Percentiles rank a stretch among this genome's conserved stretches.
These are phyloP conservation scores for Arrhamphus sclerolepis DNA, from an alignment of 2,797 vertebrate genomes.

Conservation along the genomic window DNA sequence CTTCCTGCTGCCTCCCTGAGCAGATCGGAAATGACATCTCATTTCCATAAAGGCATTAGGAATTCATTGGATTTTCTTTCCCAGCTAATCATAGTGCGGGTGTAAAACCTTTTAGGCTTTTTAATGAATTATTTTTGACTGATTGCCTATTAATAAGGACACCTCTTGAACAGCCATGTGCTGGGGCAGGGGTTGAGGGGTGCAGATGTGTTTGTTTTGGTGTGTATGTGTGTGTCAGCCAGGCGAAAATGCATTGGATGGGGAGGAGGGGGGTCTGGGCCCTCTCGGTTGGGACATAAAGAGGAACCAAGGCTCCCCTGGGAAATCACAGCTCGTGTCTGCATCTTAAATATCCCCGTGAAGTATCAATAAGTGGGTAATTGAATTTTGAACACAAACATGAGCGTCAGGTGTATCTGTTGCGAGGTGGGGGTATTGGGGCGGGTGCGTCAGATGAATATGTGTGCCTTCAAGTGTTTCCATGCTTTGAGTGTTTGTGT, in stretches of 20 bases:
- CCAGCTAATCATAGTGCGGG: slow-evolving; percentile 95
- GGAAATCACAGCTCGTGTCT: slow-evolving; percentile 99
- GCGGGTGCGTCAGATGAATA: slow-evolving; percentile 20
- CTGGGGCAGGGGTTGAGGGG: slow-evolving; percentile 72
- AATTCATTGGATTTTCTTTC: slow-evolving; percentile 97
- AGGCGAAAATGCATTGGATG: slow-evolving; percentile 68
- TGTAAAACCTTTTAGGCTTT: slow-evolving; percentile 98
- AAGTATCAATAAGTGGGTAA: slow-evolving; percentile 99
- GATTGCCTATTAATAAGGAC: slow-evolving; percentile 99
- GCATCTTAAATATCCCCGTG: slow-evolving; percentile 99
- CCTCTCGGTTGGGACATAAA: slow-evolving; percentile 94
- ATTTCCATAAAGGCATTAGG: slow-evolving; percentile 99
- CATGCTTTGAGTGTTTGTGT: slow-evolving; percentile 54
- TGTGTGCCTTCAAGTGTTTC: slow-evolving; percentile 51
- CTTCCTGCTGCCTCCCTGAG: slow-evolving; percentile 84
- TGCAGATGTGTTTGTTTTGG: slow-evolving; percentile 78
- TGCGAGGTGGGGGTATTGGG: slow-evolving; percentile 58
- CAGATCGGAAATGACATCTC: slow-evolving; percentile 96
- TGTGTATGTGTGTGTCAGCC: slow-evolving; percentile 60
- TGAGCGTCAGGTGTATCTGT: slow-evolving; percentile 95
- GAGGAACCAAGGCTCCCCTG: slow-evolving; percentile 95
- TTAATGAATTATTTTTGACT: slow-evolving; percentile 99
- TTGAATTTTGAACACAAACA: slow-evolving; percentile 99
- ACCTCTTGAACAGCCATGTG: slow-evolving; percentile 95
- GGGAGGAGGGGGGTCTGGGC: slow-evolving; percentile 74